Percentiles rank a stretch among this genome's conserved stretches.
phyloP scores from a whole-genome alignment of 30 jellyfish, hydroid and myxozoan genomes.

The Morbakka virulenta region DNA sequence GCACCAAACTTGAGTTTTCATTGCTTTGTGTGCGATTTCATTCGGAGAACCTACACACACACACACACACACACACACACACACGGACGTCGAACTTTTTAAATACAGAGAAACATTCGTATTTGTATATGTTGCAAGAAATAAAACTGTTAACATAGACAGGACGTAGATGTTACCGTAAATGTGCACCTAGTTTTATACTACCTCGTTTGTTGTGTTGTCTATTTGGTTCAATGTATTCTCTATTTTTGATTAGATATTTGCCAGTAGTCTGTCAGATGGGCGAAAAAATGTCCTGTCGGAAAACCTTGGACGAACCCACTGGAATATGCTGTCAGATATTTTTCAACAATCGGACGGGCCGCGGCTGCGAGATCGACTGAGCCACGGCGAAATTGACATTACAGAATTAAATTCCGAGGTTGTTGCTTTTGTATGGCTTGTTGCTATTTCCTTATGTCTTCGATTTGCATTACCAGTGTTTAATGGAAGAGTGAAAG shows the following conservation, averaged over 20 bases:
- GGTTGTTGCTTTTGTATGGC: slow-evolving; percentile 47
- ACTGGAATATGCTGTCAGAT: slow-evolving; percentile 45
- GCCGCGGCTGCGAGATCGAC: slow-evolving; percentile 57
- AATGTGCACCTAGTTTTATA: too few species aligned
- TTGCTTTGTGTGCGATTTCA: too few species aligned
- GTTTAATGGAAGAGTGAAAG: neutral
- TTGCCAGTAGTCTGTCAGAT: slow-evolving; percentile 19
- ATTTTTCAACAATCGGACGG: slow-evolving; percentile 52
- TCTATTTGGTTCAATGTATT: neutral
- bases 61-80: too few species aligned
- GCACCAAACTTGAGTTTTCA: too few species aligned
- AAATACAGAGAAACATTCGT: too few species aligned
- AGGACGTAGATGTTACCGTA: too few species aligned
- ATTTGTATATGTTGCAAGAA: too few species aligned
- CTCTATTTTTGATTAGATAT: slow-evolving; percentile 32
- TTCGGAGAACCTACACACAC: too few species aligned
- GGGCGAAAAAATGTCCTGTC: slow-evolving; percentile 20
- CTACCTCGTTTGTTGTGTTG: too few species aligned
- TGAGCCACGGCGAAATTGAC: slow-evolving; percentile 70
- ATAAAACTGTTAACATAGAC: too few species aligned
- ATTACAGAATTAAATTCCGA: slow-evolving; percentile 6
- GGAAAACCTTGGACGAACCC: slow-evolving; percentile 21
- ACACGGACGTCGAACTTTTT: too few species aligned
- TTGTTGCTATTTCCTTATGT: slow-evolving; percentile 48
- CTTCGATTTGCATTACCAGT: slow-evolving; percentile 27